Percentiles rank a stretch among this genome's conserved stretches.
Evolutionary conservation across 2,797 vertebrate genomes (phyloP).

Genomic region (Lepidocolaptes lacrymiger): DNA sequence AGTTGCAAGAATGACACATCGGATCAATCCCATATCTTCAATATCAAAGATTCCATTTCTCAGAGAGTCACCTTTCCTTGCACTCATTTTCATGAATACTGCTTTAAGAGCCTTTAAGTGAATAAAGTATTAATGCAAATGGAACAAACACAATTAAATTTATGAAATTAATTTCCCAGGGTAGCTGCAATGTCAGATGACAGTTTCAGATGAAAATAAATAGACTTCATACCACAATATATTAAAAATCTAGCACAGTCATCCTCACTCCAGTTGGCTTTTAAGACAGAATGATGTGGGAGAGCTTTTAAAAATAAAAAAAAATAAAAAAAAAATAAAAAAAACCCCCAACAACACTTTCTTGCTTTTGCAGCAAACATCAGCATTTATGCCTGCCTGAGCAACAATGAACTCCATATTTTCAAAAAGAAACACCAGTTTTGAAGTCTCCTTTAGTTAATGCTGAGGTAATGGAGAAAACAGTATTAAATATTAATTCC

Average conservation of each 20-base stretch:
- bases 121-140: constrained; percentile 50
- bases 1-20: neutral
- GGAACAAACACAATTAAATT: constrained; percentile 40
- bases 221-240: constrained; percentile 43
- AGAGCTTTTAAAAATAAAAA: neutral
- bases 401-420: constrained; percentile 29
- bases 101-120: constrained; percentile 38
- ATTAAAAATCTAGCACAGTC: constrained; percentile 53
- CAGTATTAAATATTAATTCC: constrained; percentile 70
- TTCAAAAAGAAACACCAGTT: constrained; percentile 36
- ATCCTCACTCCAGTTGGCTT: constrained; percentile 21
- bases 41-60: neutral
- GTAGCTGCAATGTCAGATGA: constrained; percentile 27
- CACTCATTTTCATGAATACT: neutral
- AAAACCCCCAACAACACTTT: neutral
- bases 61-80: neutral
- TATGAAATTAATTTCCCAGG: constrained; percentile 32
- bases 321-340: neutral
- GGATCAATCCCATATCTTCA: neutral
- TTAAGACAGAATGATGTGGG: neutral
- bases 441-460: constrained; percentile 60
- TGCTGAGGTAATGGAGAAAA: constrained; percentile 53
- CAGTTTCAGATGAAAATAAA: constrained; percentile 59
- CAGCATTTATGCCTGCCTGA: constrained; percentile 12
- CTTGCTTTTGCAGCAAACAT: constrained; percentile 16